phyloP scores from a whole-genome alignment of 35 echinoderm and acorn worm species.

The Eucidaris tribuloides region DNA sequence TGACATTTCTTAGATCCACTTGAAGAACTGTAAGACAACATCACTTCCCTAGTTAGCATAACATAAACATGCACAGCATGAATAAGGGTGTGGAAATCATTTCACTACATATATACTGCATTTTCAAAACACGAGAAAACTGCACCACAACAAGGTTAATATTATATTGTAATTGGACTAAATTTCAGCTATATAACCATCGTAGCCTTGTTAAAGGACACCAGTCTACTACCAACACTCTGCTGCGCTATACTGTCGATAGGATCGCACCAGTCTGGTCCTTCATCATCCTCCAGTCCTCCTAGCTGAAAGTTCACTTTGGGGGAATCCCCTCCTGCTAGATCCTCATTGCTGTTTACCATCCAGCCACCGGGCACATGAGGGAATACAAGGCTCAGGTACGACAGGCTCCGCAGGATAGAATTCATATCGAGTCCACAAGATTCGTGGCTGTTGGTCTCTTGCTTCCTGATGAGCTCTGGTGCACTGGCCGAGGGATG shows the following conservation, averaged over 20 bases:
- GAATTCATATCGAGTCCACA: not conserved
- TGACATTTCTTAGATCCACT: too few species aligned
- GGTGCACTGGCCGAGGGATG: not conserved
- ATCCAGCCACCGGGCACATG: not conserved
- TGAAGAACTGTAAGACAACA: too few species aligned
- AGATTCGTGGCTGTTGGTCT: not conserved
- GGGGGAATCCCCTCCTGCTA: not conserved
- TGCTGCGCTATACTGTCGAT: not conserved
- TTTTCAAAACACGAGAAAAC: too few species aligned
- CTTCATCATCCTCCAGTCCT: not conserved
- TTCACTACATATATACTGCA: too few species aligned
- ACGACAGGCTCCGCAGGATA: constrained; percentile 8
- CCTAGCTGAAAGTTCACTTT: not conserved
- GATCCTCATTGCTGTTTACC: not conserved
- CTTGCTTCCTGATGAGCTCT: not conserved
- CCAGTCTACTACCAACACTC: too few species aligned
- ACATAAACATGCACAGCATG: too few species aligned
- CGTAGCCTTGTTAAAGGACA: not conserved
- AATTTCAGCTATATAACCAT: not conserved
- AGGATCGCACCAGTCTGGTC: constrained; percentile 2
- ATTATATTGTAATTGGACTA: too few species aligned
- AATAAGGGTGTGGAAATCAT: too few species aligned
- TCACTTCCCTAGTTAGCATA: too few species aligned
- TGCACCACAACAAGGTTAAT: too few species aligned
- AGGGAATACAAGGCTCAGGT: not conserved